A percentile compares a stretch with the other conserved stretches of the same genome.
phyloP scores from a whole-genome alignment of 2,888 invertebrate species.

The Labia minor region DNA sequence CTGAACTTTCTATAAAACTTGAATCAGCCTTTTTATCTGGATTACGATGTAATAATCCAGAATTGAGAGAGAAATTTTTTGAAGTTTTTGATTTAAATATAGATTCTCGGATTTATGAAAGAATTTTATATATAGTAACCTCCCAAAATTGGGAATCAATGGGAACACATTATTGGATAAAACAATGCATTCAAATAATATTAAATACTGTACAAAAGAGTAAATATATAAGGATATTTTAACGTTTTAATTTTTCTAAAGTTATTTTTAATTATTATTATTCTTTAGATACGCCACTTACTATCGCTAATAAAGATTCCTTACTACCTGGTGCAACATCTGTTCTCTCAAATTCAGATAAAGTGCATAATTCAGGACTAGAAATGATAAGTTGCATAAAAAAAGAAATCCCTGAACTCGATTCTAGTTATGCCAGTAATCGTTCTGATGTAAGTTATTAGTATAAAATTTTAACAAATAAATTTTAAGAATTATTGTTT shows the following conservation, averaged over 20 bases:
- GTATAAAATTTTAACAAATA: no score
- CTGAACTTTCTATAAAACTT: conserved; percentile 43
- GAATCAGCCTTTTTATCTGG: conserved; percentile 46
- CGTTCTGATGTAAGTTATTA: no score
- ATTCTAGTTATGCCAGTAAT: conserved; percentile 32
- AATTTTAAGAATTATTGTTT: no score
- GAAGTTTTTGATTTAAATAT: conserved; percentile 43
- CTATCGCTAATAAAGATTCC: conserved; percentile 66
- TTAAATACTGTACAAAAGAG: conserved; percentile 34
- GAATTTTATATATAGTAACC: conserved; percentile 43
- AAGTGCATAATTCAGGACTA: conserved; percentile 52
- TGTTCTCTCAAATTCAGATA: conserved; percentile 61
- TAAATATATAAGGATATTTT: conserved; percentile 14
- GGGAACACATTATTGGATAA: conserved; percentile 47
- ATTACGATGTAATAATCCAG: conserved; percentile 40
- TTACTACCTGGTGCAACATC: conserved; percentile 73
- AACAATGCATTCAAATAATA: conserved; percentile 43
- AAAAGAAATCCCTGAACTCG: conserved; percentile 53
- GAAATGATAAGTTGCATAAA: conserved; percentile 57
- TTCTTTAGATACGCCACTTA: conserved; percentile 52
- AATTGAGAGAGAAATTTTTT: conserved; percentile 42
- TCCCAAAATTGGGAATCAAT: conserved; percentile 49
- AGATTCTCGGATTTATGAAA: conserved; percentile 38
- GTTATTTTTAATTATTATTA: background rate
- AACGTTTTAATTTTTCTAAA: background rate